Conservation (phyloP, 2,888 invertebrate genomes). For the Julus scanicus region DNA sequence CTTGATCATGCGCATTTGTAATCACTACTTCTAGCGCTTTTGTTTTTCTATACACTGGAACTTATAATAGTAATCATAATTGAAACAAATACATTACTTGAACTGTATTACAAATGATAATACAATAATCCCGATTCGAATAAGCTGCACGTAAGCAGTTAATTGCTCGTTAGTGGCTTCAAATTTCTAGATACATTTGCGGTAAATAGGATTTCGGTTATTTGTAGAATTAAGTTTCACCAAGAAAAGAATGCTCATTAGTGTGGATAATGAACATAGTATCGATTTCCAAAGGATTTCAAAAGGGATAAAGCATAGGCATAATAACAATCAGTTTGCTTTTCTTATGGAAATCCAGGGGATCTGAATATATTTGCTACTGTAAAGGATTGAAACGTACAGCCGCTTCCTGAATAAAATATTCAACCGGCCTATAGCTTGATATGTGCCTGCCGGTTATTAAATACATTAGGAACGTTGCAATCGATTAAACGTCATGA, state of each 20-base stretch:
- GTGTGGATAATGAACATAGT: neutral
- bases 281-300: conserved; percentile 1
- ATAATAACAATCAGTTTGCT: neutral
- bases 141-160: neutral
- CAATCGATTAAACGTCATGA: conserved; percentile 17
- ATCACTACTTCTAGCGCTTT: neutral
- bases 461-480: conserved; percentile 33
- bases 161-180: neutral
- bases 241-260: conserved; percentile 25
- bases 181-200: neutral
- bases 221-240: neutral
- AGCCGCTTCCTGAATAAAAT: neutral
- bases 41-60: neutral
- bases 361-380: neutral
- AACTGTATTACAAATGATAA: neutral
- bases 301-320: neutral
- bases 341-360: neutral
- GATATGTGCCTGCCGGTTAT: neutral
- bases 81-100: neutral
- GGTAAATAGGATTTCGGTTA: neutral
- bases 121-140: neutral
- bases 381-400: neutral
- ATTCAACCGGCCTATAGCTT: neutral
- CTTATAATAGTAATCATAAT: neutral
- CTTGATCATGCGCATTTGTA: neutral